phyloP scores from a whole-genome alignment of 2,113 vertebrate species.

The Ondatra zibethicus region DNA sequence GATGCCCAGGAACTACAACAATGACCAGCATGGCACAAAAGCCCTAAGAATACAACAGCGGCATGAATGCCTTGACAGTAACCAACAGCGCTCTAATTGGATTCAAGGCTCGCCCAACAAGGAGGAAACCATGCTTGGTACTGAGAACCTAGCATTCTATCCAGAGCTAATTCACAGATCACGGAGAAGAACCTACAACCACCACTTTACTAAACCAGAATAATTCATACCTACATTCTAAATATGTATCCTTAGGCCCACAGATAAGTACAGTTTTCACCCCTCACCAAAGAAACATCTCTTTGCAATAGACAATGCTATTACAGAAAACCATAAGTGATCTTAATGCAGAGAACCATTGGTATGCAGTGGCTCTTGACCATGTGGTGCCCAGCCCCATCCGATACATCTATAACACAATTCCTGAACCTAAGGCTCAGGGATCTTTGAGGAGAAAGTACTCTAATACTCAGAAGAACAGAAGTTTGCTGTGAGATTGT shows the following conservation, averaged over 20 bases:
- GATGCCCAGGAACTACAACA: background rate
- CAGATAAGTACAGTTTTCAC: background rate
- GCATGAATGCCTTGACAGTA: background rate
- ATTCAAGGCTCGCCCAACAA: background rate
- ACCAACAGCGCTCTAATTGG: background rate
- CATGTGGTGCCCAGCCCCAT: too few species aligned
- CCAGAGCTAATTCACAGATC: background rate
- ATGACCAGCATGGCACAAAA: background rate
- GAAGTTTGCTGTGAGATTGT: background rate
- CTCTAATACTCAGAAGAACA: background rate
- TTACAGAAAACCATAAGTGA: background rate
- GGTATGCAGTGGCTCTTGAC: background rate
- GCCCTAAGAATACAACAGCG: background rate
- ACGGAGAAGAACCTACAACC: background rate
- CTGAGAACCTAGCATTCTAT: background rate
- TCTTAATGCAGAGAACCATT: background rate
- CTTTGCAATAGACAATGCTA: background rate
- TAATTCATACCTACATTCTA: background rate
- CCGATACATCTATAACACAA: background rate
- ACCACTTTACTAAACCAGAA: background rate
- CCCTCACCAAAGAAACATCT: background rate
- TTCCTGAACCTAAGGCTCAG: background rate
- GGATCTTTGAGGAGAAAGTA: background rate
- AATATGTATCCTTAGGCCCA: background rate
- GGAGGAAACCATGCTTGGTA: background rate